Percentiles rank a stretch among this genome's conserved stretches.
These are phyloP conservation scores for Dione vanillae DNA, from an alignment of 2,888 invertebrate genomes.

Conservation along the genomic window DNA sequence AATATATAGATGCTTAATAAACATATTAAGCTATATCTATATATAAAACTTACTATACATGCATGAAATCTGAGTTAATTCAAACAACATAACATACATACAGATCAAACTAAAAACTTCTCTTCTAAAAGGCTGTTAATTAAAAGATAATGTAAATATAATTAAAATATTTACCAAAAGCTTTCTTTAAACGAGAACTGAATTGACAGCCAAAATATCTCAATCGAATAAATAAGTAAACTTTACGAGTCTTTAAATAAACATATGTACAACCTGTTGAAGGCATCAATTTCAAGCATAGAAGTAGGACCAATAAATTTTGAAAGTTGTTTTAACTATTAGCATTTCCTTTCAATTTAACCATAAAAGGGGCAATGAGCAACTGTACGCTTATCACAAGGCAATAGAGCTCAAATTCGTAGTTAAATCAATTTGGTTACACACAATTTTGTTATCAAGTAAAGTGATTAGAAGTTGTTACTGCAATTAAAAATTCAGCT, in stretches of 20 bases:
- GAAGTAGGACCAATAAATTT: constrained; percentile 55
- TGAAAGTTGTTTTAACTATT: constrained; percentile 57
- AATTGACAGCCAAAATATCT: background rate
- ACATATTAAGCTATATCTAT: too few relatives aligned
- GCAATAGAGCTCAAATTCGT: constrained; percentile 47
- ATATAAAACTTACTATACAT: too few relatives aligned
- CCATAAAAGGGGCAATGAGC: constrained; percentile 35
- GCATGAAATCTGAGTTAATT: too few relatives aligned
- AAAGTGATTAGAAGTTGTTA: constrained; percentile 51
- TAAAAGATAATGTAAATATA: background rate
- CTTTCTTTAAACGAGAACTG: background rate
- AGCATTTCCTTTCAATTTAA: constrained; percentile 50
- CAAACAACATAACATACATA: too few relatives aligned
- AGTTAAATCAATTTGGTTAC: constrained; percentile 35
- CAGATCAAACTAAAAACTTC: too few relatives aligned
- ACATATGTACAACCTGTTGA: constrained; percentile 12
- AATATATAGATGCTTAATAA: too few relatives aligned
- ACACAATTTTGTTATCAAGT: constrained; percentile 48
- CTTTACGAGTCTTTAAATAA: background rate
- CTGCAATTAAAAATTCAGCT: constrained; percentile 56
- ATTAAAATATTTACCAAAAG: background rate
- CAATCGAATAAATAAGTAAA: background rate
- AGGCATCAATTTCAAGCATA: constrained; percentile 43
- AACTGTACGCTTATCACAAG: constrained; percentile 23
- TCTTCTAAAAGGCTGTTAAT: too few relatives aligned